These are phyloP conservation scores for Sarcophaga variegata DNA, from an alignment of 2,888 invertebrate species.

Conservation along the genomic window DNA sequence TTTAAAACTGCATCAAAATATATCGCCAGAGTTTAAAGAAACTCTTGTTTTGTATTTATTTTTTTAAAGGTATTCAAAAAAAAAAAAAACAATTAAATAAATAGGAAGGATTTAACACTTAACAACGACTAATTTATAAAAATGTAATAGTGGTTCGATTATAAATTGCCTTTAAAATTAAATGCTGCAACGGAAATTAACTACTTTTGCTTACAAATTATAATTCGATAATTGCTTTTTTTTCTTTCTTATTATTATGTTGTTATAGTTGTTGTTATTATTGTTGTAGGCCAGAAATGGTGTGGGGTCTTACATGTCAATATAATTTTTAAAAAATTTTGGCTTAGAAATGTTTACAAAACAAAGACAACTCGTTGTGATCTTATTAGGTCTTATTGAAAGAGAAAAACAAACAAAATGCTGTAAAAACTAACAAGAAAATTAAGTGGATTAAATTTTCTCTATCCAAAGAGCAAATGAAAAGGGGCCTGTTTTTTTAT, in stretches of 20 bases:
- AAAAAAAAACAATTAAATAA: not conserved
- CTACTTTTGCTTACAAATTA: constrained; percentile 60
- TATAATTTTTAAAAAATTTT: constrained; percentile 5
- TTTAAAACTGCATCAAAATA: not conserved
- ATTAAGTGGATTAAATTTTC: constrained; percentile 28
- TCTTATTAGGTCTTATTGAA: not conserved
- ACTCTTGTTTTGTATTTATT: constrained; percentile 2
- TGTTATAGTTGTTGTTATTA: not conserved
- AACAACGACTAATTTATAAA: not conserved
- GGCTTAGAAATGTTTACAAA: constrained; percentile 6
- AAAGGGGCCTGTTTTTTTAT: too few relatives aligned
- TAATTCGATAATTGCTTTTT: constrained; percentile 59
- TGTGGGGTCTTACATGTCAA: constrained; percentile 41
- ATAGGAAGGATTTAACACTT: constrained; percentile 59
- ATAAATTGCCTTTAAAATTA: constrained; percentile 56
- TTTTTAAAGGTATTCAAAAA: not conserved
- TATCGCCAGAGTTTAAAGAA: constrained; percentile 11
- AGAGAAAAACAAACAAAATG: not conserved
- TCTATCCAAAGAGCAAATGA: too few relatives aligned
- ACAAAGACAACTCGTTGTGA: not conserved
- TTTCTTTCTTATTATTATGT: not conserved
- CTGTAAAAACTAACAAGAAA: constrained; percentile 8
- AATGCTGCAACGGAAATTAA: constrained; percentile 61
- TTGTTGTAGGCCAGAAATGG: constrained; percentile 15
- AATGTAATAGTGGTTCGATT: constrained; percentile 35